Base-by-base conservation (phyloP, 2,888 invertebrate species). In the Pachymerium ferrugineum region DNA sequence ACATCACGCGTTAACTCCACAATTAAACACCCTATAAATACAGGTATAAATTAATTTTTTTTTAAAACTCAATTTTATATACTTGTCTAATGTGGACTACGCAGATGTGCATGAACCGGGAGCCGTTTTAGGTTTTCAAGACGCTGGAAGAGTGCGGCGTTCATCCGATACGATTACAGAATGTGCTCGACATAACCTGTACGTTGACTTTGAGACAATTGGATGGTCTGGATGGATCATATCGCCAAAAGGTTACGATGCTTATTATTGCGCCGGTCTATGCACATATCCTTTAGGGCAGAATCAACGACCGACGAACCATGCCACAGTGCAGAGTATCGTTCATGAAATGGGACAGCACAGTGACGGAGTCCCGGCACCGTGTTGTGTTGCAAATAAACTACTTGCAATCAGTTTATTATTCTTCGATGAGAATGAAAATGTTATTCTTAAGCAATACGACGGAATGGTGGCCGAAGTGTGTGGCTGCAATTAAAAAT, bases 211-310 rank as follows among this genome's bases (percentile, higher is more conserved):
- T 77, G 84, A 85, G 76, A 85, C 85, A 75, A 85, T 88, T 67
- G 88, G 88, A 0, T 87, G 88, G 85, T 84, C 86, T 3, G 85
- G 86, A 0, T 87, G 87, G 83, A 87, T 89, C 77, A 86, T 89
- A 74, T 85, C 86, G 0, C 89, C 89, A 0, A 83, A 84, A 76
- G 83, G 77, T 2, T 88, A 88, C 80, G 85, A 86, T 76, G 88
- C 88, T 12, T 86, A 85, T 79, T 86, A 86, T 77, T 89, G 89
- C 80, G 82, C 82, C 72, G 89, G 89, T 0, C 83, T 83, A 69
- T 89, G 89, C 80, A 81, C 84, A 0, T 86, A 83, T 33, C 83
- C 84, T 0, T 76, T 84, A 28, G 82, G 81, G 1, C 80, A 84
- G 83, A 80, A 79, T 30, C 78, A 80, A 54, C 79, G 80, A 33